phyloP scores from a whole-genome alignment of 2,888 invertebrate genomes.

The Xanthia togata region DNA sequence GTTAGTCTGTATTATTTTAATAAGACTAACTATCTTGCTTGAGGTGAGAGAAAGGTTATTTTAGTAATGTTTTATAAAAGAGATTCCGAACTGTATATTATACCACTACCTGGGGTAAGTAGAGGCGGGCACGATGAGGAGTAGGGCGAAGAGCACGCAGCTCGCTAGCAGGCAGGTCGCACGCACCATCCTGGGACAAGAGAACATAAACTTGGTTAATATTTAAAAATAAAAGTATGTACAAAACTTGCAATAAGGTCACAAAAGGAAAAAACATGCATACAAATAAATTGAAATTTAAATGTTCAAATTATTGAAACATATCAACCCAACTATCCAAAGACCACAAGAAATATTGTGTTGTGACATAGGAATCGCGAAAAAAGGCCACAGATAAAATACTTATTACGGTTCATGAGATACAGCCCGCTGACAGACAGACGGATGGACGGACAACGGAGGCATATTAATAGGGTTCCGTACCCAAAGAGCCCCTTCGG shows the following conservation, averaged over 20 bases:
- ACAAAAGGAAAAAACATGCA: neutral
- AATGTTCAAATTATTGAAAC: neutral
- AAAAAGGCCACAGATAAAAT: neutral
- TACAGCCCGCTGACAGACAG: too few relatives aligned
- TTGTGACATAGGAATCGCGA: neutral
- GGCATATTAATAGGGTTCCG: too few relatives aligned
- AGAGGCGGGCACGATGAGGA: slow-evolving; percentile 81
- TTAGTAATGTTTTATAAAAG: neutral
- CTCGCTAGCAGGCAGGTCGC: slow-evolving; percentile 84
- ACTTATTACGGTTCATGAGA: too few relatives aligned
- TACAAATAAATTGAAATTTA: too few relatives aligned
- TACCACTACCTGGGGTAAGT: slow-evolving; percentile 89
- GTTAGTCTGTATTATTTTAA: neutral
- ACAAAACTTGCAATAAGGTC: neutral
- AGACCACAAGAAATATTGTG: neutral
- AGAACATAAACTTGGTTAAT: slow-evolving; percentile 4
- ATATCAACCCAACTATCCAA: neutral
- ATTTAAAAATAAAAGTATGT: neutral
- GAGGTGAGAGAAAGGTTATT: neutral
- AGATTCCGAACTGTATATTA: slow-evolving; percentile 49
- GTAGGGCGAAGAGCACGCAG: slow-evolving; percentile 83
- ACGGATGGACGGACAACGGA: too few relatives aligned
- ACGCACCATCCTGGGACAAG: slow-evolving; percentile 86
- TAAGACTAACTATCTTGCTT: neutral
- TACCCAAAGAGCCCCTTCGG: too few relatives aligned